Evolutionary conservation across 2,888 invertebrate species (phyloP).

Genomic region (Drosophila paranaensis): DNA sequence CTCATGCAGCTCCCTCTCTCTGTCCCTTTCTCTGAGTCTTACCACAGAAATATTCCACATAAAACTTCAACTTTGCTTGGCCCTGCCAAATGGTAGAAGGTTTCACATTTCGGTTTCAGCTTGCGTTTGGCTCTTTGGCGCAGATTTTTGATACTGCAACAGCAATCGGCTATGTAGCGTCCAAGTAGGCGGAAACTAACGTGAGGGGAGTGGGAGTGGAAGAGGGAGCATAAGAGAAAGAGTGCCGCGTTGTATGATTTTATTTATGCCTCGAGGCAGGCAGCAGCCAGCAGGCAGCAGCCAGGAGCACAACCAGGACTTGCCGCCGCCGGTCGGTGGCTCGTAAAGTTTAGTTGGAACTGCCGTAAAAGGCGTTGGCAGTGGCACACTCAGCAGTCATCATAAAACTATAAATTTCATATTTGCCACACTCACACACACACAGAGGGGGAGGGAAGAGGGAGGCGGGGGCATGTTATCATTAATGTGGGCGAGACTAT

Average conservation of each 20-base stretch:
- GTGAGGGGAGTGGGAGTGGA: conserved; percentile 21
- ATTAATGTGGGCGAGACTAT: conserved; percentile 70
- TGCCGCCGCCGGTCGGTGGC: conserved; percentile 42
- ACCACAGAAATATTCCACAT: conserved; percentile 67
- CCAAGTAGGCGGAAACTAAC: conserved; percentile 77
- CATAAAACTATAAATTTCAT: conserved; percentile 83
- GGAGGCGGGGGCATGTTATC: conserved; percentile 59
- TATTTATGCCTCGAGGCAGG: conserved; percentile 65
- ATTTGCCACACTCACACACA: conserved; percentile 69
- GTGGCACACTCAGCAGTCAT: conserved; percentile 81
- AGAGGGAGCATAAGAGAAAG: background rate
- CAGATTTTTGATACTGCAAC: conserved; percentile 62
- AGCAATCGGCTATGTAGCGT: conserved; percentile 70
- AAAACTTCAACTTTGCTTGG: conserved; percentile 73
- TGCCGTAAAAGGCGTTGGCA: conserved; percentile 76
- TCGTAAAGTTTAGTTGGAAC: conserved; percentile 78
- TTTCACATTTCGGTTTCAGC: conserved; percentile 20
- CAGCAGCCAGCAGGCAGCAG: conserved; percentile 10
- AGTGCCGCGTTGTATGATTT: conserved; percentile 62
- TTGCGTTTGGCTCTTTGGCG: conserved; percentile 33
- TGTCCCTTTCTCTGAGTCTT: background rate
- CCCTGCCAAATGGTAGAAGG: conserved; percentile 31
- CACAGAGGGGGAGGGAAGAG: background rate
- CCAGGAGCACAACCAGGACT: conserved; percentile 32
- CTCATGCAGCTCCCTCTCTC: conserved; percentile 19